Conservation (phyloP, 2,797 vertebrate genomes). For the Gallinago nigripennis region DNA sequence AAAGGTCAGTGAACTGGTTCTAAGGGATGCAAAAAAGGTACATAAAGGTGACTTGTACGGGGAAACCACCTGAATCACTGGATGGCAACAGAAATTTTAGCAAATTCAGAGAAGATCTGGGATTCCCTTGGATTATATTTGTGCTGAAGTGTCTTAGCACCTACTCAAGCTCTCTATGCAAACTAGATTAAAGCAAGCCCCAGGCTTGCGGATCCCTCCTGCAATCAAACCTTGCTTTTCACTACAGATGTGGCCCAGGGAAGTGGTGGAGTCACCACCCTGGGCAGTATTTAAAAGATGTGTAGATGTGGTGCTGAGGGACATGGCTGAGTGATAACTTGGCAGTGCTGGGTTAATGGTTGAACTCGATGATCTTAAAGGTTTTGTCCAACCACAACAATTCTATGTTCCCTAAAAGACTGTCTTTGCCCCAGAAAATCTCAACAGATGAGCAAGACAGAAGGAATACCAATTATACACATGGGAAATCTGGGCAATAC, state of each 20-base stretch:
- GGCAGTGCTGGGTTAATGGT: background rate
- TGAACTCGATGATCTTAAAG: background rate
- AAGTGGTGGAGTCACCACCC: background rate
- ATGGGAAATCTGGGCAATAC: background rate
- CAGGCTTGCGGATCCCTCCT: background rate
- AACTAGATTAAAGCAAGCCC: background rate
- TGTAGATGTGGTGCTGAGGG: background rate
- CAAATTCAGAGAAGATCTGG: background rate
- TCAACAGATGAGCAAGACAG: background rate
- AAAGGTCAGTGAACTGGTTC: too few species aligned
- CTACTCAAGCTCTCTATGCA: background rate
- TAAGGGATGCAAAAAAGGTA: background rate
- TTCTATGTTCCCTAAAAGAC: background rate
- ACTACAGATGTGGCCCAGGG: background rate
- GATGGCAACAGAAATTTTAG: background rate
- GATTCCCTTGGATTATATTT: background rate
- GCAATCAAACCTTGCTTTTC: background rate
- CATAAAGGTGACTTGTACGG: background rate
- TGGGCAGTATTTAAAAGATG: background rate
- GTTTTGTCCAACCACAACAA: background rate
- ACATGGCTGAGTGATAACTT: background rate
- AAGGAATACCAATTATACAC: background rate
- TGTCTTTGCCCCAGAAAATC: background rate
- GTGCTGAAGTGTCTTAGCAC: background rate
- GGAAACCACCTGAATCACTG: background rate